Evolutionary conservation across 2,113 vertebrate species (phyloP).

Genomic region (Oncorhynchus gorbuscha): DNA sequence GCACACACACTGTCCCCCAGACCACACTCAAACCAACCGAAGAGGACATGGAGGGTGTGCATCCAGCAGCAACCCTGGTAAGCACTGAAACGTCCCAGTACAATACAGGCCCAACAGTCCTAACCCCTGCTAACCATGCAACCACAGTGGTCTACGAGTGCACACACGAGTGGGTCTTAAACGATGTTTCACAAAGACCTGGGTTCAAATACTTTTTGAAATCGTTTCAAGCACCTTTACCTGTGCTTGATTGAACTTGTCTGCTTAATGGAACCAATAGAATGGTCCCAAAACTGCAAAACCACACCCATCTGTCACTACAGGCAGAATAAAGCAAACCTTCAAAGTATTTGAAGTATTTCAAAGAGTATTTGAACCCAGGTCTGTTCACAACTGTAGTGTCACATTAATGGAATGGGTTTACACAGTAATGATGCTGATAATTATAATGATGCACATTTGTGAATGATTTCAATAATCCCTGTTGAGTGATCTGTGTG

Average conservation of each 20-base stretch:
- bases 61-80: constrained; percentile 35
- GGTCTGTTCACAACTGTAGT: constrained; percentile 5
- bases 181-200: background rate
- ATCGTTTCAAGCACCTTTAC: no score
- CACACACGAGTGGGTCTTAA: background rate
- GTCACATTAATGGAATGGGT: background rate
- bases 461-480: background rate
- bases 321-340: no score
- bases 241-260: no score
- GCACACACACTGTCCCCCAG: background rate
- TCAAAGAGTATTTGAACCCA: background rate
- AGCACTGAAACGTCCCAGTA: constrained; percentile 12
- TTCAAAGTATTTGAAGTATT: background rate
- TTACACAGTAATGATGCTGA: background rate
- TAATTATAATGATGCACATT: background rate
- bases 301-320: no score
- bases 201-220: no score
- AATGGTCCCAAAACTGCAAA: no score
- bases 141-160: background rate
- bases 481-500: background rate
- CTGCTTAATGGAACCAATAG: no score
- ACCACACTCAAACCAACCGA: constrained; percentile 9
- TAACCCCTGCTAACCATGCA: constrained; percentile 21
- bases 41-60: constrained; percentile 9
- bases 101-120: constrained; percentile 3